A percentile compares a stretch with the other conserved stretches of the same genome.
phyloP scores from a whole-genome alignment of 2,113 vertebrate genomes.

The Chinchilla lanigera region DNA sequence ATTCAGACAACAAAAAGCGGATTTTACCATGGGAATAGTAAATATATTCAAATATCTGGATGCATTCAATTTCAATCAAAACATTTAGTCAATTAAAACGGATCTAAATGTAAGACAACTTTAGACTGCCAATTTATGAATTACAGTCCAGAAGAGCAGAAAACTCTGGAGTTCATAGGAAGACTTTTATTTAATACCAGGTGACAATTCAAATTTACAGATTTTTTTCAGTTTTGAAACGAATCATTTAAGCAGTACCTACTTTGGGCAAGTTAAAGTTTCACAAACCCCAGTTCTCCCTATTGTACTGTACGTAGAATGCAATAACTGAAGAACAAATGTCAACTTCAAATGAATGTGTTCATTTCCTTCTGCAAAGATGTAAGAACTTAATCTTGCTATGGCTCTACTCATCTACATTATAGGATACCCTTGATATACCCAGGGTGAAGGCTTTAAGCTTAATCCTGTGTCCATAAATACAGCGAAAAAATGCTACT shows the following conservation, averaged over 20 bases:
- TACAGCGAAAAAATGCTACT: not conserved
- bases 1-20: not conserved
- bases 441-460: not conserved
- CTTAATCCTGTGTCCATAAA: not conserved
- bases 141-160: not conserved
- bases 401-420: not conserved
- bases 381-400: not conserved
- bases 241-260: conserved; percentile 7
- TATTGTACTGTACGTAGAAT: not conserved
- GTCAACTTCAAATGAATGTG: conserved; percentile 14
- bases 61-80: not conserved
- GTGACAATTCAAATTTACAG: conserved; percentile 46
- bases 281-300: not conserved
- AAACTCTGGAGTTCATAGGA: conserved; percentile 20
- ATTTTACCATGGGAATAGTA: not conserved
- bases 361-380: not conserved
- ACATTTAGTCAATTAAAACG: not conserved
- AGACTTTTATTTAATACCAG: not conserved
- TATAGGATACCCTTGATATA: not conserved
- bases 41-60: not conserved
- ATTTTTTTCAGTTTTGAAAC: conserved; percentile 6
- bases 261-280: conserved; percentile 5
- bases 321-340: not conserved
- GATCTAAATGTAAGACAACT: not conserved
- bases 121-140: not conserved